These are phyloP conservation scores for Montifringilla adamsi DNA, from an alignment of 2,113 vertebrate genomes.

Conservation along the genomic window DNA sequence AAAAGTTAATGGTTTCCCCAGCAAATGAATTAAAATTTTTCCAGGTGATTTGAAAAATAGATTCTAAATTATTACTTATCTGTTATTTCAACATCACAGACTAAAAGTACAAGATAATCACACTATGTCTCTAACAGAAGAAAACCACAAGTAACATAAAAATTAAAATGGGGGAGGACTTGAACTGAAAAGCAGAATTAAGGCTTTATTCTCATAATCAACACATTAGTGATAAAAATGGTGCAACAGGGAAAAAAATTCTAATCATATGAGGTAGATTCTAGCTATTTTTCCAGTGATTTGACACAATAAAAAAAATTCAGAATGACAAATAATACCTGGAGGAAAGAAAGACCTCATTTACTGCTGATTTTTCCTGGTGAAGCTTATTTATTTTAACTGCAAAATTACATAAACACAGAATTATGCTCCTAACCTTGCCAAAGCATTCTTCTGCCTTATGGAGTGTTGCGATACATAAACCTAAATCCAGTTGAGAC, in stretches of 20 bases:
- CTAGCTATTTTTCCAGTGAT: not conserved
- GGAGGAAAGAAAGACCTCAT: not conserved
- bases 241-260: not conserved
- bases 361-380: not conserved
- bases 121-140: not conserved
- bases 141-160: not conserved
- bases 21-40: not conserved
- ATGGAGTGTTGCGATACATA: not conserved
- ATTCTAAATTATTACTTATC: not conserved
- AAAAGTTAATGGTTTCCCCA: not conserved
- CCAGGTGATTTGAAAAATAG: not conserved
- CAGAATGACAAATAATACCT: not conserved
- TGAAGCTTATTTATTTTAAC: not conserved
- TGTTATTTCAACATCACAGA: not conserved
- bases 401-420: not conserved
- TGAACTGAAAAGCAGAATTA: not conserved
- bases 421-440: not conserved
- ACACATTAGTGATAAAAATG: not conserved
- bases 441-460: not conserved
- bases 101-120: not conserved
- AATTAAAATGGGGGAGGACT: not conserved
- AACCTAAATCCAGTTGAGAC: not conserved
- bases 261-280: not conserved
- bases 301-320: not conserved
- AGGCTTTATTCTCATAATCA: not conserved